Percentiles rank a stretch among this genome's conserved stretches.
These are phyloP conservation scores for Blastomussa wellsi DNA, from an alignment of 92 coral and sea anemone genomes.

Conservation along the genomic window DNA sequence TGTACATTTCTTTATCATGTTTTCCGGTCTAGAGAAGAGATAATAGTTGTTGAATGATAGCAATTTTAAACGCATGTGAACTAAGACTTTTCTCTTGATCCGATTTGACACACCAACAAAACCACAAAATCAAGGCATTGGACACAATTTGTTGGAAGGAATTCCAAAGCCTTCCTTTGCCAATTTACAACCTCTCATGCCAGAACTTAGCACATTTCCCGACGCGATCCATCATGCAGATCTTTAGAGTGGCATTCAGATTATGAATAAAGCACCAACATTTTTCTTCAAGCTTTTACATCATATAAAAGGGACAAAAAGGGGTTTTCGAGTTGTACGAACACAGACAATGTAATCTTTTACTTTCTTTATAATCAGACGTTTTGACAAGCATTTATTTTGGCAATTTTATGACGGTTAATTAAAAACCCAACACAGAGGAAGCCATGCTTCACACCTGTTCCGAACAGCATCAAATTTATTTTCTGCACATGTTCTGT, in stretches of 20 bases:
- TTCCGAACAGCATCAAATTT: conserved; percentile 28
- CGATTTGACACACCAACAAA: conserved; percentile 8
- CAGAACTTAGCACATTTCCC: neutral
- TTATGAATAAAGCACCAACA: neutral
- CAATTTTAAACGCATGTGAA: neutral
- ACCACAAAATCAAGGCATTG: neutral
- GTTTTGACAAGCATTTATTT: neutral
- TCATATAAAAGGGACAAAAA: neutral
- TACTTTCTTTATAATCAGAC: neutral
- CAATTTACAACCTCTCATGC: neutral
- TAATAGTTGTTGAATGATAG: conserved; percentile 2
- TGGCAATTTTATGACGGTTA: neutral
- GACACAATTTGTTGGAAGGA: neutral
- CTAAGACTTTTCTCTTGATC: neutral
- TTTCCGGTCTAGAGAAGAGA: conserved; percentile 1
- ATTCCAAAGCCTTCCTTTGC: neutral
- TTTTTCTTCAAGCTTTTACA: neutral
- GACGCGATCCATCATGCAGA: neutral
- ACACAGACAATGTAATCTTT: neutral
- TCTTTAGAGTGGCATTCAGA: neutral
- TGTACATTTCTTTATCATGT: neutral
- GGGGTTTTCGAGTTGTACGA: neutral
- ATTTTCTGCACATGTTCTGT: conserved; percentile 1
- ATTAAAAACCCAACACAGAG: neutral
- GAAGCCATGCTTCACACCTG: conserved; percentile 8